Percentiles rank a stretch among this genome's conserved stretches.
phyloP scores from a whole-genome alignment of 2,888 invertebrate genomes.

The Ectobius pallidus region DNA sequence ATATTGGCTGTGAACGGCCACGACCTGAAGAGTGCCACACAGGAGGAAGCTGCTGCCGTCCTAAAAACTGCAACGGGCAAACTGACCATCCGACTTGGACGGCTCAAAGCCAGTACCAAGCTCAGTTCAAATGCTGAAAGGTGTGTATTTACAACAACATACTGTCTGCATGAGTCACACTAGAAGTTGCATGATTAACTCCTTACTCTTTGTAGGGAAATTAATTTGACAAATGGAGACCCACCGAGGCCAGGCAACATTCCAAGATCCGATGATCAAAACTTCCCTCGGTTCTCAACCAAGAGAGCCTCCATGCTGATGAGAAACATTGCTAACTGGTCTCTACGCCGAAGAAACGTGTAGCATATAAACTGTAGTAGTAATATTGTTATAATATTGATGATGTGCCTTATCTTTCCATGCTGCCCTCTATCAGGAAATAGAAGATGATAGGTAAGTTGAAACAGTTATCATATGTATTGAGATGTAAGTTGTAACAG shows the following conservation, averaged over 20 bases:
- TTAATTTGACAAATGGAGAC: constrained; percentile 36
- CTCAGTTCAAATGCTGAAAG: constrained; percentile 33
- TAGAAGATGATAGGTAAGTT: constrained; percentile 31
- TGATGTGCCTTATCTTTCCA: constrained; percentile 32
- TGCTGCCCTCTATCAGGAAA: constrained; percentile 40
- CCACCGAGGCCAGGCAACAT: constrained; percentile 28
- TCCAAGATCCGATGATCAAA: constrained; percentile 37
- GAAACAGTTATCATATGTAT: too few relatives aligned
- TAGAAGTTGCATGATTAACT: not conserved
- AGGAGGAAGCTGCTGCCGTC: constrained; percentile 86
- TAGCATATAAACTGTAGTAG: constrained; percentile 14
- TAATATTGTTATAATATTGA: not conserved
- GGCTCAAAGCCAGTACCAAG: constrained; percentile 71
- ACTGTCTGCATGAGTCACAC: not conserved
- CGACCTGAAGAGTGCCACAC: constrained; percentile 74
- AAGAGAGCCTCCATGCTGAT: constrained; percentile 43
- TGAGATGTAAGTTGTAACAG: too few relatives aligned
- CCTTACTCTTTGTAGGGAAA: constrained; percentile 41
- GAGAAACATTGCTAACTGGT: constrained; percentile 43
- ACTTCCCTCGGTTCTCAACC: constrained; percentile 39
- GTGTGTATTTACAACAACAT: constrained; percentile 33
- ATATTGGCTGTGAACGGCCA: constrained; percentile 88
- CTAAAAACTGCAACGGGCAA: constrained; percentile 87
- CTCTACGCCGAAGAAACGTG: constrained; percentile 42
- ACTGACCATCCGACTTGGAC: constrained; percentile 80